Conservation (phyloP, 1,140 invertebrate genomes). For the Andricus grossulariae region DNA sequence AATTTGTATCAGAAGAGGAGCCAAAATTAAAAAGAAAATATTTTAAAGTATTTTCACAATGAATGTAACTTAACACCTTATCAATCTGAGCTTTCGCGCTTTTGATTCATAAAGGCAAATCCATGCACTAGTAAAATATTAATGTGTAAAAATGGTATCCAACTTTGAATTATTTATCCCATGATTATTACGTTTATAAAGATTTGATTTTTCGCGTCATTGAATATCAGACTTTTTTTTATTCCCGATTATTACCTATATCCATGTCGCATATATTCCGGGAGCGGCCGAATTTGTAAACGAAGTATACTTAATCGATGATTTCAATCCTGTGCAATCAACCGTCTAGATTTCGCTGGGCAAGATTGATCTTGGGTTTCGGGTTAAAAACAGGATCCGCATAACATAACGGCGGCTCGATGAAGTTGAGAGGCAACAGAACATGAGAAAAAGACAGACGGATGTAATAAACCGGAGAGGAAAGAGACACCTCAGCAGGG, state of each 20-base stretch:
- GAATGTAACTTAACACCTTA: too few relatives aligned
- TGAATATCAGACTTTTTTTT: constrained; percentile 17
- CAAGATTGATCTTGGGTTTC: constrained; percentile 29
- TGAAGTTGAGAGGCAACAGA: constrained; percentile 21
- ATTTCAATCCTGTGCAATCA: constrained; percentile 22
- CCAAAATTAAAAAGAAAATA: too few relatives aligned
- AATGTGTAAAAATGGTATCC: background rate
- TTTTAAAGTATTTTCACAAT: too few relatives aligned
- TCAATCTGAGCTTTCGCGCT: background rate
- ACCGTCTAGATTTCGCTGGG: constrained; percentile 19
- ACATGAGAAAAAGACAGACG: constrained; percentile 31
- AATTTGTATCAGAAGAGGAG: too few relatives aligned
- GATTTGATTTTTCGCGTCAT: background rate
- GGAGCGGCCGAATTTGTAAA: constrained; percentile 24
- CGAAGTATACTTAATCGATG: constrained; percentile 19
- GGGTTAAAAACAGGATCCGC: constrained; percentile 28
- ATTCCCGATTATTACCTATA: constrained; percentile 14
- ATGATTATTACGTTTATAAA: background rate
- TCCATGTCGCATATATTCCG: constrained; percentile 2
- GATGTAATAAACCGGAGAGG: constrained; percentile 11
- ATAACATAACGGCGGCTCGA: constrained; percentile 21
- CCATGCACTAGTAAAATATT: background rate
- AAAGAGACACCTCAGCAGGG: constrained; percentile 27
- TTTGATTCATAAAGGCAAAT: background rate
- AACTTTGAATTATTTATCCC: background rate